Base-by-base conservation (phyloP, 2,113 vertebrate genomes). In the Erythrolamprus reginae region DNA sequence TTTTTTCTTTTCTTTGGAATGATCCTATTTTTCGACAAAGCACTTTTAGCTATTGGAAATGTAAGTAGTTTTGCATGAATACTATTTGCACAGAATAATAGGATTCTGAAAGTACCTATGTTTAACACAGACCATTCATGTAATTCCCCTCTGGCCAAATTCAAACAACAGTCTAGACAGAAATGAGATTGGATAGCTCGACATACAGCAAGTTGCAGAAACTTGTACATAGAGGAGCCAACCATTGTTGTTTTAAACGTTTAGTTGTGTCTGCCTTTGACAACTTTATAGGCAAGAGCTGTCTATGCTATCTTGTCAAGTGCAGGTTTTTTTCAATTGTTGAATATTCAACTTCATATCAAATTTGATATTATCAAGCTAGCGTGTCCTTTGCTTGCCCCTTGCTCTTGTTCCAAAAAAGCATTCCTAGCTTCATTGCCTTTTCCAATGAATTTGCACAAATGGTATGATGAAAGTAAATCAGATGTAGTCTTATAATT, bases 11-110 rank as follows among this genome's bases (percentile, higher is more conserved):
- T 99, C 96, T 99, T 99, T 93, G 99, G 99, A 93, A 99, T 99
- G 99, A 98, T 99, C 94, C 98, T 99, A 83, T 99, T 99, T 97
- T 99, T 99, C 95, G 99, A 99, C 97, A 99, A 99, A 97, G 99
- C 99, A 23, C 98, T 99, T 65, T 96, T 99, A 95, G 99, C 99
- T 89, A 99, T 99, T 93, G 99, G 99, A 97, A 99, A 99, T 92
- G 99, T 99, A 96, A 99, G 99, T 98, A 85, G 38, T 89, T 83
- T 89, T 91, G 5, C 7, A 33, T 28, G 28, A 65, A 26, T 82
- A 48, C 47, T 13, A 4, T 55, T 21, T 61, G 26, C 17, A 21
- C 56, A 8, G 17, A 87, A 10, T 85, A 61, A 4, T 82, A 38
- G 21, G 88, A 83, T 55, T 53, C 17, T 24, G 17, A 47, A 45